Conservation (phyloP, 2,888 invertebrate species). For the Ichneumoninae sp. region DNA sequence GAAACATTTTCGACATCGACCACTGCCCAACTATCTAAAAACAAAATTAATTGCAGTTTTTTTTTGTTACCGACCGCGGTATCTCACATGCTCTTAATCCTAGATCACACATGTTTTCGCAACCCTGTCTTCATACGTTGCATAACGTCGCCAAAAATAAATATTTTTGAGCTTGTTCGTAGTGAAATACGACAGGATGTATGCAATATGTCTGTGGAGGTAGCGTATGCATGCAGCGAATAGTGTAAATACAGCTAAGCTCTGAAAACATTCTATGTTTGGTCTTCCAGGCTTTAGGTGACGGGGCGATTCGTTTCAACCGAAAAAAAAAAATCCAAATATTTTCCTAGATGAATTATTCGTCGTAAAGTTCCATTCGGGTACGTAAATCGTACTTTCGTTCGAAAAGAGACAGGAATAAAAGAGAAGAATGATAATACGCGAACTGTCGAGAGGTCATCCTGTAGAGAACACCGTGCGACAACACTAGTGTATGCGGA, state of each 20-base stretch:
- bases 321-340: neutral
- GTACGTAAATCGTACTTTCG: neutral
- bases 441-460: neutral
- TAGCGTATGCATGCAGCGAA: neutral
- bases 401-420: neutral
- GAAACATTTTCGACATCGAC: too few species aligned
- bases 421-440: neutral
- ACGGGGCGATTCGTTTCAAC: neutral
- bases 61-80: too few species aligned
- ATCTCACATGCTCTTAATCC: neutral
- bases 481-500: slow-evolving; percentile 18
- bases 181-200: neutral
- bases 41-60: too few species aligned
- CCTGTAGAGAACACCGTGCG: neutral
- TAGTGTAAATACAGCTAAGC: neutral
- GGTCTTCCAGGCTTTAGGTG: neutral
- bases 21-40: too few species aligned
- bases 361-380: neutral
- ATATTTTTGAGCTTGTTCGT: neutral
- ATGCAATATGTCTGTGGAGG: neutral
- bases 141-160: neutral
- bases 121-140: neutral
- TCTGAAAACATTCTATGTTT: neutral
- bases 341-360: neutral
- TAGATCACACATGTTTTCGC: neutral